Conservation (phyloP, 2,888 invertebrate species). For the Adelognathus sp. region DNA sequence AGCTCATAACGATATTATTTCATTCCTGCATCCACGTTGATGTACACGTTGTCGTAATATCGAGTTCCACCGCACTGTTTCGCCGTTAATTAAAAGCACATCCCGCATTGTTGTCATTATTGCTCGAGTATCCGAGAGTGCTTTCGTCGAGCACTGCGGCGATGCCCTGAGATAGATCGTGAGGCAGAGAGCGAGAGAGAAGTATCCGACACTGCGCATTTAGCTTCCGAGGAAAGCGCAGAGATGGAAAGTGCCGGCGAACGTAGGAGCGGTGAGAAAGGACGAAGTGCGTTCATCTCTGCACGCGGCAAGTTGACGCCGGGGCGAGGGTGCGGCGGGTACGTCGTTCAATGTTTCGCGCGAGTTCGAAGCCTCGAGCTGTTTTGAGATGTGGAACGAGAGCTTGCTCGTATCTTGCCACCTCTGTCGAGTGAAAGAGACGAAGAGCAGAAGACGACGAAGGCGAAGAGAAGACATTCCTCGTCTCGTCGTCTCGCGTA, state of each 20-base stretch:
- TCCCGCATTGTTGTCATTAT: constrained; percentile 57
- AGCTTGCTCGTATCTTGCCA: no score
- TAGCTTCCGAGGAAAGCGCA: constrained; percentile 3
- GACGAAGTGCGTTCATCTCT: constrained; percentile 19
- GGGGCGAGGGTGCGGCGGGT: no score
- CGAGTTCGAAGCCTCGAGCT: no score
- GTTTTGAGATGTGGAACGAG: no score
- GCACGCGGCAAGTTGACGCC: not conserved
- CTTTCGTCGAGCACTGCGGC: constrained; percentile 11
- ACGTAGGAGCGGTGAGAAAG: not conserved
- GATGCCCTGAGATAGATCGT: not conserved
- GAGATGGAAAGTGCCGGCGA: not conserved
- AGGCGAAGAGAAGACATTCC: not conserved
- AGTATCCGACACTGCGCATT: constrained; percentile 7
- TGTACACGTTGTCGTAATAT: constrained; percentile 17
- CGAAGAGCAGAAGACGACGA: no score
- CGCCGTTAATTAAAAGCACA: constrained; percentile 56
- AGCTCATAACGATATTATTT: constrained; percentile 35
- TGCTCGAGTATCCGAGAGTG: constrained; percentile 54
- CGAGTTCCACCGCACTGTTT: constrained; percentile 35
- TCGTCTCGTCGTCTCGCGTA: not conserved
- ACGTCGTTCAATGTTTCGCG: no score
- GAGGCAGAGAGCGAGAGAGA: not conserved
- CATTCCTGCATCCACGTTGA: not conserved
- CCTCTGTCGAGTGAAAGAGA: no score